phyloP scores from a whole-genome alignment of 2,113 vertebrate genomes.

The Odocoileus virginianus region DNA sequence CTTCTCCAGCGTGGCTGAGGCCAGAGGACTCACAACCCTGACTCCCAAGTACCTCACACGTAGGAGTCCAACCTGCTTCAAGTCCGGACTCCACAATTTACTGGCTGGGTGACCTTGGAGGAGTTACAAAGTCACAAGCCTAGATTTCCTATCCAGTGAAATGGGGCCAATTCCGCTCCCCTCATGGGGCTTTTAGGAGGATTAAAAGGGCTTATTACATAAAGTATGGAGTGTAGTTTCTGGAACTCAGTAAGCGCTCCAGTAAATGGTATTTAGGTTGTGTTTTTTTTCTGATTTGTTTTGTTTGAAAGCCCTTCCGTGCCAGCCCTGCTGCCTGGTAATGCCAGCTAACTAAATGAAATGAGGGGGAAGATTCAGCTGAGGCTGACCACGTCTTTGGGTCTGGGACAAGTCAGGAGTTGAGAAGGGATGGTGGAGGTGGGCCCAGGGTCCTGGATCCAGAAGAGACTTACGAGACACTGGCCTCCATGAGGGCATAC shows the following conservation, averaged over 20 bases:
- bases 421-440: neutral
- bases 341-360: neutral
- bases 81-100: neutral
- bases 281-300: neutral
- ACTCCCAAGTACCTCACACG: neutral
- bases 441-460: neutral
- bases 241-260: slow-evolving; percentile 39
- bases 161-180: neutral
- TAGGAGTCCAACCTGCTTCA: neutral
- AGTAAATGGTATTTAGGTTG: neutral
- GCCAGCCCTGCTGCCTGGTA: neutral
- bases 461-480: neutral
- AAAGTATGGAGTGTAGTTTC: slow-evolving; percentile 14
- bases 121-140: slow-evolving; percentile 24
- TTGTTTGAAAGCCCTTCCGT: neutral
- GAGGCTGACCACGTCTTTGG: neutral
- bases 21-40: neutral
- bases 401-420: neutral
- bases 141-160: slow-evolving; percentile 35
- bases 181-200: neutral
- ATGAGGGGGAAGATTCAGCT: neutral
- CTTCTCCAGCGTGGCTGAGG: neutral
- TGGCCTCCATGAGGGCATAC: neutral
- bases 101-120: neutral
- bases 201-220: slow-evolving; percentile 56